Evolutionary conservation across 2,113 vertebrate genomes (phyloP), one percentile per base, ranked within the genome.

Genomic region (Phaethornis superciliosus): DNA sequence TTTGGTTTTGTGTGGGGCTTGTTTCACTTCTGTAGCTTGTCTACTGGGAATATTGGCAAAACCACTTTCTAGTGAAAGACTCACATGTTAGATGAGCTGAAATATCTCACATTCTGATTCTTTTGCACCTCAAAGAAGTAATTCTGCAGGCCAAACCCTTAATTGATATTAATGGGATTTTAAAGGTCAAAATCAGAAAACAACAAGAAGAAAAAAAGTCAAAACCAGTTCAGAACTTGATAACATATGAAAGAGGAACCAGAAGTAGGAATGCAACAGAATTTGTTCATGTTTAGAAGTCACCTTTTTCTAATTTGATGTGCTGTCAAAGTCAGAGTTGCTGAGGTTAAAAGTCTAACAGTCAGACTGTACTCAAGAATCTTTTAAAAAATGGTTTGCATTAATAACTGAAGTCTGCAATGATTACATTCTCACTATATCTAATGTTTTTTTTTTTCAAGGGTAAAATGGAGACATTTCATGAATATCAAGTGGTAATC

Each of bases 361-460:
- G 60, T 79, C 86, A 95, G 76, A 71, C 44, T 95, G 19, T 42
- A 85, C 93, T 95, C 59, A 81, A 76, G 54, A 63, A 81, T 78
- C 65, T 88, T 85, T 85, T 88, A 94, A 89, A 82, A 64, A 83
- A 76, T n/a, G 15, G 24, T 94, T 94, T 85, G 8, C 88, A 26
- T 80, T 94, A 89, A 94, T 91, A 95, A 96, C 88, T 90, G 27
- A 70, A 96, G 15, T 82, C 82, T 62, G 84, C 32, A 90, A 88
- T 89, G 56, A 89, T 95, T 94, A 72, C 64, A 62, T 91, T 77
- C 28, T 77, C 40, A 35, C 32, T 87, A 24, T 86, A 82, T 71
- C 70, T 69, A 88, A 21, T 83, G 80, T 92, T 92, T 91, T 32
- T 46, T 92, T 95, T 94, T 69, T 95, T 94, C 86, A 80, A 85